A percentile compares a stretch with the other conserved stretches of the same genome.
Evolutionary conservation across 2,888 invertebrate genomes (phyloP).

Genomic region (Cataglyphis rosenhaueri): DNA sequence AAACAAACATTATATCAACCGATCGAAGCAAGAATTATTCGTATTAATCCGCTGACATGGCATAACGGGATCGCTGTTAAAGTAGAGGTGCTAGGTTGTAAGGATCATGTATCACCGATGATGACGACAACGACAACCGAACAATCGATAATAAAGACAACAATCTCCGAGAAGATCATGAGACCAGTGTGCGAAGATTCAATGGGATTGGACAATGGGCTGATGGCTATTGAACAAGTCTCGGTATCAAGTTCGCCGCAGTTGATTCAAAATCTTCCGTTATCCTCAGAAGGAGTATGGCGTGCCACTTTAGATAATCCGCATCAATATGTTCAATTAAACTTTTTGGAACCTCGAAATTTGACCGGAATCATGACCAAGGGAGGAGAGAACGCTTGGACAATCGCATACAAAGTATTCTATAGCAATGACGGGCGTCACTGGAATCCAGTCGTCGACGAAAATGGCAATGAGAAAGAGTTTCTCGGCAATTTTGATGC

Average conservation of each 20-base stretch:
- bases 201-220: slow-evolving; percentile 90
- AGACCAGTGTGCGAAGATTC: slow-evolving; percentile 88
- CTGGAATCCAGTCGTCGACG: slow-evolving; percentile 90
- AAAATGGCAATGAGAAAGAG: slow-evolving; percentile 86
- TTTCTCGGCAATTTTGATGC: slow-evolving; percentile 92
- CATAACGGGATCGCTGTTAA: slow-evolving; percentile 89
- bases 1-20: slow-evolving; percentile 90
- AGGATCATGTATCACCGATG: slow-evolving; percentile 70
- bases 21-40: slow-evolving; percentile 91
- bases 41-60: slow-evolving; percentile 92
- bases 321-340: slow-evolving; percentile 87
- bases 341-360: slow-evolving; percentile 91
- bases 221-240: slow-evolving; percentile 89
- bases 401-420: slow-evolving; percentile 90
- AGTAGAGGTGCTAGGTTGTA: slow-evolving; percentile 92
- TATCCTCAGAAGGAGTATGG: slow-evolving; percentile 74
- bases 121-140: slow-evolving; percentile 42
- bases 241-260: slow-evolving; percentile 88
- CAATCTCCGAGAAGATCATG: slow-evolving; percentile 53
- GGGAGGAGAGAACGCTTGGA: slow-evolving; percentile 91
- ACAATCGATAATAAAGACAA: slow-evolving; percentile 6
- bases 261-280: slow-evolving; percentile 68
- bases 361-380: slow-evolving; percentile 92
- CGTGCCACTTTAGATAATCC: slow-evolving; percentile 75
- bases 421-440: slow-evolving; percentile 90